Conservation (phyloP, 2,888 invertebrate genomes). For the Drosophila meridiana region DNA sequence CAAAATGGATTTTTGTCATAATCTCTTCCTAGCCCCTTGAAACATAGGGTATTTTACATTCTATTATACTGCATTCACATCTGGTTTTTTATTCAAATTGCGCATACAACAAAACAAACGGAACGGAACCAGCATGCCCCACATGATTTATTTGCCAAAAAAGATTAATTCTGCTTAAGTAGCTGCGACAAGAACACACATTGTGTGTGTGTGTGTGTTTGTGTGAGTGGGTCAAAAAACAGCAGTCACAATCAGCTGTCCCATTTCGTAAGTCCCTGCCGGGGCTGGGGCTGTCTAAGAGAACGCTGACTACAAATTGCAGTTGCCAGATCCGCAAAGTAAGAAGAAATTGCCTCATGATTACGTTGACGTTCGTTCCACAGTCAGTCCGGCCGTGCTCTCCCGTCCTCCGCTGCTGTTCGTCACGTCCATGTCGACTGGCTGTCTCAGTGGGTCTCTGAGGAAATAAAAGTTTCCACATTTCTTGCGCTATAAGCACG, state of each 20-base stretch:
- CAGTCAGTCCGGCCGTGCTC: constrained; percentile 1
- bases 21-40: neutral
- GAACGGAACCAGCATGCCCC: constrained; percentile 52
- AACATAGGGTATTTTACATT: constrained; percentile 6
- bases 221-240: constrained; percentile 63
- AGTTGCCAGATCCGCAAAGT: constrained; percentile 53
- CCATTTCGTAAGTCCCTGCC: constrained; percentile 45
- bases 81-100: constrained; percentile 61
- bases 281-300: constrained; percentile 31
- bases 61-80: neutral
- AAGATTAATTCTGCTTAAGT: constrained; percentile 55
- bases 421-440: constrained; percentile 69
- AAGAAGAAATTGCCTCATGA: constrained; percentile 75
- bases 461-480: constrained; percentile 76
- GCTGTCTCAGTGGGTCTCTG: constrained; percentile 70
- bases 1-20: too few relatives aligned
- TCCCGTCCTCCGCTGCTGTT: constrained; percentile 31
- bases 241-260: constrained; percentile 63
- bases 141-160: constrained; percentile 71
- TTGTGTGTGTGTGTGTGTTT: constrained; percentile 27
- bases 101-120: constrained; percentile 53
- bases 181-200: constrained; percentile 45
- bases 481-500: constrained; percentile 70
- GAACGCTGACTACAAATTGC: constrained; percentile 67
- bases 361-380: constrained; percentile 58